Evolutionary conservation across 2,797 vertebrate species (phyloP), one percentile per base, ranked within the genome.

Genomic region (Chaetophractus vellerosus): DNA sequence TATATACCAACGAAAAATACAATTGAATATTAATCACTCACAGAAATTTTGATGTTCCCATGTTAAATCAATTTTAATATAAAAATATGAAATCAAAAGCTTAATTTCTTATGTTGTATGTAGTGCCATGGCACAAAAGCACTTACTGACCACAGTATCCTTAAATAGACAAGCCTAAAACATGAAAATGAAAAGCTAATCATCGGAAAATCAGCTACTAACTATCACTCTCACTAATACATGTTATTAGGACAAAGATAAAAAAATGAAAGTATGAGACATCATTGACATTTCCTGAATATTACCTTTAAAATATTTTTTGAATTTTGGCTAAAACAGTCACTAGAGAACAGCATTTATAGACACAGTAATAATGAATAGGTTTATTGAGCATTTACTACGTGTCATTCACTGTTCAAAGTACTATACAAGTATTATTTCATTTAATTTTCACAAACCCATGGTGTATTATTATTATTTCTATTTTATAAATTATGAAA

Each of bases 291-390:
- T 61, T 89, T 76, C 38, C 15, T 59, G 26, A 86, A 81, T 16
- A 81, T 75, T 81, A 33, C 72, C 66, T 87, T 76, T 82, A 63
- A 94, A 80, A 57, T 8, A 75, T 74, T 81, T 57, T 91, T 24
- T 36, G 21, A 26, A 45, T 45, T 45, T 45, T 45, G 10, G 45
- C 45, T 45, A 8, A 45, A 45, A 45, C 45, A 45, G 45, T 9
- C 45, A 45, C n/a, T 82, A 33, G 15, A 79, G 9, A 19, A 68
- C 1, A 10, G 19, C 11, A 79, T 69, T n/a, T 64, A 41, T 52
- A 52, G 64, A 68, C 66, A 59, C 57, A 23, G 33, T 52, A 80
- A 28, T 80, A 90, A 74, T 55, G 52, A 19, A 57, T 24, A 57
- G 31, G 33, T 16, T n/a, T 66, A 66, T 16, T 66, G 28, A 12